phyloP scores from a whole-genome alignment of 2,113 vertebrate species.

The Coryphaenoides rupestris region DNA sequence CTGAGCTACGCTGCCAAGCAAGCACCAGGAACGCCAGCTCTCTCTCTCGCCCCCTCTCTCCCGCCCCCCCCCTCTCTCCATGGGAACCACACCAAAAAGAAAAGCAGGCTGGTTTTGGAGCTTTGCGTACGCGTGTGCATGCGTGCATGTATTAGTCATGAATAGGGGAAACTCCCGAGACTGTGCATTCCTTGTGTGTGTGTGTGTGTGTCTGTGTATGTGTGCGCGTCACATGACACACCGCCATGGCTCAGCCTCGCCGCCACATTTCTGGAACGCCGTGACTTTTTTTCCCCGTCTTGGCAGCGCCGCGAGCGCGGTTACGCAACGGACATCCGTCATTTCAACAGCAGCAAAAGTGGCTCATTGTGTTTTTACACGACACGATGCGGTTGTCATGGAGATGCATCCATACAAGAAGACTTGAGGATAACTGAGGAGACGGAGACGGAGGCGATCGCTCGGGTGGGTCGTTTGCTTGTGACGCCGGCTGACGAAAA shows the following conservation, averaged over 20 bases:
- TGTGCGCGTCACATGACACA: slow-evolving; percentile 47
- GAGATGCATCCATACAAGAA: slow-evolving; percentile 45
- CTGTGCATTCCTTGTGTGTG: slow-evolving; percentile 50
- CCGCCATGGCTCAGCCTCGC: slow-evolving; percentile 41
- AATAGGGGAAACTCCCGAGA: slow-evolving; percentile 58
- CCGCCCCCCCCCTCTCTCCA: slow-evolving; percentile 50
- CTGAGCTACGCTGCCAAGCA: slow-evolving; percentile 26
- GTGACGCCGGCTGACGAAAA: too few relatives aligned
- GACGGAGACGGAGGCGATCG: not conserved
- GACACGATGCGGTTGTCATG: slow-evolving; percentile 49
- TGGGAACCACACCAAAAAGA: slow-evolving; percentile 62
- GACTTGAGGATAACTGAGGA: slow-evolving; percentile 11
- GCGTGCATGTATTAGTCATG: slow-evolving; percentile 58
- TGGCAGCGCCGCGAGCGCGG: slow-evolving; percentile 43
- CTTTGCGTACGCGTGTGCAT: slow-evolving; percentile 9
- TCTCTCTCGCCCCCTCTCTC: slow-evolving; percentile 11
- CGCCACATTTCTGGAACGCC: slow-evolving; percentile 39
- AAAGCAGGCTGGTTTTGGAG: slow-evolving; percentile 43
- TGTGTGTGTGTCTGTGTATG: slow-evolving; percentile 37
- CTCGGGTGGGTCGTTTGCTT: not conserved
- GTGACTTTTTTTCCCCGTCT: slow-evolving; percentile 22
- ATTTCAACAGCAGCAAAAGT: slow-evolving; percentile 52
- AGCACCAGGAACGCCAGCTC: slow-evolving; percentile 27
- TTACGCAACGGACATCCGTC: slow-evolving; percentile 64
- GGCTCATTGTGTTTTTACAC: slow-evolving; percentile 61